These are phyloP conservation scores for Hydropsyche betteni DNA, from an alignment of 2,888 invertebrate species.

Conservation along the genomic window DNA sequence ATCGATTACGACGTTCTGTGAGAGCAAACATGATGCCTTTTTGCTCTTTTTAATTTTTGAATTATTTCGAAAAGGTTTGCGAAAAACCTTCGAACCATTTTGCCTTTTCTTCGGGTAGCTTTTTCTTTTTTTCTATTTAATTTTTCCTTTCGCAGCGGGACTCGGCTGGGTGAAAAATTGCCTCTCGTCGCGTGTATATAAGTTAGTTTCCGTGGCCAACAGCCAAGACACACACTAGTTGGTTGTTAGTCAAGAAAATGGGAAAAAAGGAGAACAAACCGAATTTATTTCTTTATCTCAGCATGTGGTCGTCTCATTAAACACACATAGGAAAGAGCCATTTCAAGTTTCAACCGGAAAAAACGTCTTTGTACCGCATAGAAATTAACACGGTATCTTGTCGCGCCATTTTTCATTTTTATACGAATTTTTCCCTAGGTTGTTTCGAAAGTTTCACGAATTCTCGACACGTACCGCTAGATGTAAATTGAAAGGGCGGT, in stretches of 20 bases:
- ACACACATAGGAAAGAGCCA: conserved; percentile 9
- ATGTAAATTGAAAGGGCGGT: conserved; percentile 25
- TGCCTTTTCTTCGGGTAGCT: background rate
- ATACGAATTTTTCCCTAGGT: conserved; percentile 2
- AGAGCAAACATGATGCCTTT: background rate
- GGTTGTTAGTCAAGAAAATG: conserved; percentile 21
- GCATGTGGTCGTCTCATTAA: conserved; percentile 31
- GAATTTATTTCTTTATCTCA: conserved; percentile 31
- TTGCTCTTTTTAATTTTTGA: too few species aligned
- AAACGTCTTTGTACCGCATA: too few species aligned
- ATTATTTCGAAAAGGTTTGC: background rate
- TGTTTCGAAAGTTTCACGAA: conserved; percentile 3
- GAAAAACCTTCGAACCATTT: background rate
- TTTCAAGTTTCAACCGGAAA: background rate
- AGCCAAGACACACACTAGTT: conserved; percentile 29
- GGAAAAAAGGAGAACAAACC: conserved; percentile 3
- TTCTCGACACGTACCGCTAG: conserved; percentile 1
- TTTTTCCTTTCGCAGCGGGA: conserved; percentile 11
- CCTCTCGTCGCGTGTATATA: conserved; percentile 2
- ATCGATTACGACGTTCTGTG: background rate
- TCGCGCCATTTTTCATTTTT: background rate
- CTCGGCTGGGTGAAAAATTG: conserved; percentile 21
- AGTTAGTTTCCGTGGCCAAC: conserved; percentile 24
- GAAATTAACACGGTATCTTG: background rate
- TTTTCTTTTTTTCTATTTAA: background rate